A percentile compares a stretch with the other conserved stretches of the same genome.
phyloP scores from a whole-genome alignment of 2,888 invertebrate genomes.

The Eremobia ochroleuca region DNA sequence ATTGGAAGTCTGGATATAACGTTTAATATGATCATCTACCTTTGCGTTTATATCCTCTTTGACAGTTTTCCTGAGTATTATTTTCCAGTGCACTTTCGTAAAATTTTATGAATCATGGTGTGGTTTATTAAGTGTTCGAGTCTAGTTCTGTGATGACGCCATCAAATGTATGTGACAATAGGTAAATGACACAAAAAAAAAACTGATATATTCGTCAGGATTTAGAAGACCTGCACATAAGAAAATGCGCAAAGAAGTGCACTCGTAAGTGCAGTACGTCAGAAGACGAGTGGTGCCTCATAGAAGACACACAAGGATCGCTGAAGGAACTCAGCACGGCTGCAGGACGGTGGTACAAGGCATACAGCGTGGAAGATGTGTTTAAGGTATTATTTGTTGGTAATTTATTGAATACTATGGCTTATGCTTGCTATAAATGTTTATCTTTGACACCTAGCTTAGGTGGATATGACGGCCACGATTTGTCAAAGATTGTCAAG shows the following conservation, averaged over 20 bases:
- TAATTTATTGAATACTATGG: not conserved
- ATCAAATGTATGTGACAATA: not conserved
- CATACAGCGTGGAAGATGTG: constrained; percentile 89
- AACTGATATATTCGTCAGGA: constrained; percentile 74
- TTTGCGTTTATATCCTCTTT: not conserved
- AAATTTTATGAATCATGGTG: not conserved
- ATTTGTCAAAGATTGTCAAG: too few relatives aligned
- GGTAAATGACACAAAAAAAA: not conserved
- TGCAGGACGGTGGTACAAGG: constrained; percentile 90
- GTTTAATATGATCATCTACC: not conserved
- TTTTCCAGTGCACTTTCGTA: not conserved
- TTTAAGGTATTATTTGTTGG: constrained; percentile 81
- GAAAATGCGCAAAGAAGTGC: constrained; percentile 76
- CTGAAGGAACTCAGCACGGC: constrained; percentile 79
- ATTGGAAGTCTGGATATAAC: not conserved
- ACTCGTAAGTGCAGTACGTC: constrained; percentile 68
- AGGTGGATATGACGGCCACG: not conserved
- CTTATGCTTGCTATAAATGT: not conserved
- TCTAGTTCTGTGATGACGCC: not conserved
- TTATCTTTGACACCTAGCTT: too few relatives aligned
- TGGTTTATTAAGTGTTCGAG: not conserved
- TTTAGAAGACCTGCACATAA: constrained; percentile 83
- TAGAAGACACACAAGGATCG: constrained; percentile 71
- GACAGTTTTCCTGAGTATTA: not conserved
- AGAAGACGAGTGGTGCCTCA: constrained; percentile 81